Conservation (phyloP, 2,888 invertebrate species). For the Tipula unca region DNA sequence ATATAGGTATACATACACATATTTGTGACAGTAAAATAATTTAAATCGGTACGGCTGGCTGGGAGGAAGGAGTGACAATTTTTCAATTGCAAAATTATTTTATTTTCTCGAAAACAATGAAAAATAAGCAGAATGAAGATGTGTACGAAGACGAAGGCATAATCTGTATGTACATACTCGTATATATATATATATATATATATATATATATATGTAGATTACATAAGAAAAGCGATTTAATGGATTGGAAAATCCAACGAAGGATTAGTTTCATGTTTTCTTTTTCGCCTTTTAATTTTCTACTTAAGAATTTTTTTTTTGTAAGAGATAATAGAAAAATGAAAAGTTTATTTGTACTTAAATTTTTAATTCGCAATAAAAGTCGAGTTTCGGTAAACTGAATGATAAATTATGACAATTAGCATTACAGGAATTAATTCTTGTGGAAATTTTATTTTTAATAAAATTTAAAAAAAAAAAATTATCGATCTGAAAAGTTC, state of each 20-base stretch:
- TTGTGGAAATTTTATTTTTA: no score
- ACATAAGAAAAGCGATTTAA: not conserved
- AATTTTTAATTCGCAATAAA: not conserved
- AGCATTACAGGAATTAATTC: not conserved
- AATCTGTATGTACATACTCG: no score
- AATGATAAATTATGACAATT: not conserved
- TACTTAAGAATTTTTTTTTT: not conserved
- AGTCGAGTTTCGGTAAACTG: not conserved
- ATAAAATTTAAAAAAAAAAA: no score
- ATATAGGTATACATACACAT: not conserved
- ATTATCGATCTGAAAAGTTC: no score
- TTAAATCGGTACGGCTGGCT: not conserved
- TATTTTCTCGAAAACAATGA: not conserved
- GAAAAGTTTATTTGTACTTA: not conserved
- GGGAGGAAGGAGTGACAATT: not conserved
- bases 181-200: no score
- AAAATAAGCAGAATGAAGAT: not conserved
- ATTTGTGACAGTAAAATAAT: not conserved
- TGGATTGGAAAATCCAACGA: not conserved
- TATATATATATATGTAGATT: no score
- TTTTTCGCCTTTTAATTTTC: not conserved
- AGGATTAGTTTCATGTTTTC: not conserved
- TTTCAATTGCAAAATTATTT: not conserved
- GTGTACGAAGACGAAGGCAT: not conserved
- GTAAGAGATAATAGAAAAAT: not conserved